Percentiles rank a stretch among this genome's conserved stretches.
Conservation (phyloP, 2,797 vertebrate genomes). For the Ctenopoma multispine region DNA sequence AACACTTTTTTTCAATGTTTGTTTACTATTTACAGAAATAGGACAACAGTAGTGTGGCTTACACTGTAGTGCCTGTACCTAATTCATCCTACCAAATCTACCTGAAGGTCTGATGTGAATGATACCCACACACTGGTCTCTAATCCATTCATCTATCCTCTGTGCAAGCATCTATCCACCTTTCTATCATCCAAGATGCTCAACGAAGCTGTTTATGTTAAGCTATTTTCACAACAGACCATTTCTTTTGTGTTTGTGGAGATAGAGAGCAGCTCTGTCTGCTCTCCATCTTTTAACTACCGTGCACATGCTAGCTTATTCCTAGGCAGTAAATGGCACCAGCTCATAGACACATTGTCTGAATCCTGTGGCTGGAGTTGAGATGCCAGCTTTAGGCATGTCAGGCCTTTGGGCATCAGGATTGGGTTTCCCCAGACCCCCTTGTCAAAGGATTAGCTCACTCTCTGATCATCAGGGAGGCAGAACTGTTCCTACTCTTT, state of each 20-base stretch:
- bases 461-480: constrained; percentile 77
- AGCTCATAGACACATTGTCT: constrained; percentile 72
- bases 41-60: constrained; percentile 25
- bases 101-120: constrained; percentile 46
- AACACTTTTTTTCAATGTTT: constrained; percentile 17
- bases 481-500: constrained; percentile 69
- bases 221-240: constrained; percentile 38
- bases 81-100: constrained; percentile 32
- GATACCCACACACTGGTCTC: constrained; percentile 27
- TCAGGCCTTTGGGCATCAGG: constrained; percentile 74
- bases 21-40: constrained; percentile 42
- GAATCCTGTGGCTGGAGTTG: constrained; percentile 71
- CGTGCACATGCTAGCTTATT: constrained; percentile 62
- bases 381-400: constrained; percentile 79
- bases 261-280: constrained; percentile 43
- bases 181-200: constrained; percentile 35
- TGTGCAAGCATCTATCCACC: constrained; percentile 34
- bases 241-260: constrained; percentile 49
- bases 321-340: constrained; percentile 61
- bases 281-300: constrained; percentile 55
- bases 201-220: constrained; percentile 36
- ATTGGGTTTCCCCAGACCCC: constrained; percentile 80
- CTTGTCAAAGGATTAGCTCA: constrained; percentile 83
- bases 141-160: constrained; percentile 46
- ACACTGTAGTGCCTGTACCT: neutral